Base-by-base conservation (phyloP, 2,888 invertebrate genomes). In the Merodon equestris region DNA sequence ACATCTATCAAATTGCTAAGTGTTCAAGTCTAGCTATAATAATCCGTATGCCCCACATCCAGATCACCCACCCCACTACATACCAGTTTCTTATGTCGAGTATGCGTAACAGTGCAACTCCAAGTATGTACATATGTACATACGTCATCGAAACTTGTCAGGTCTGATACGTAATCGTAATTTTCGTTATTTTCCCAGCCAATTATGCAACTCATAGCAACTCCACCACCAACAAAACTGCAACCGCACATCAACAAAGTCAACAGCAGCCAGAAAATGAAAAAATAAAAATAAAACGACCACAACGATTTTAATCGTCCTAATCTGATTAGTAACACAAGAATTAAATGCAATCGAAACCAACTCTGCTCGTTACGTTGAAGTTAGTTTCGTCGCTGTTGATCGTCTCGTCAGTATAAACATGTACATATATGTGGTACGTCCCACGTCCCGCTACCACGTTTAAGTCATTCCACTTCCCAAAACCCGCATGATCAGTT, bases 311-410 rank as follows among this genome's bases (percentile, higher is more conserved):
- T 77, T 47, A 77, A 72, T 72, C 67, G 48, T 61, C 57, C 61
- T 72, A 72, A 77, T 72, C 72, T 61, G 61, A 67, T 77, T 48
- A 66, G 72, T 36, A 68, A 56, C 42, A 19, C 47, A 51, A 61
- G 51, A 77, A 77, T 77, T 57, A 42, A 57, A 47, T 66, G 60
- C 40, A 66, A 66, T 61, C 47, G 66, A 60, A 71, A 18, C 34
- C 44, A 34, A 40, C 9, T 54, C 36, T 18, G 18, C 17, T 67
- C 15, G 42, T 60, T 18, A 48, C 54, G 40, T 48, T 38, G 19
- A 38, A 57, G 50, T 15, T 27, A 36, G 45, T 53, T 27, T 44
- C 13, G 58, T 19, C 54, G 45, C 57, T 27, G 51, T 19, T 12
- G 19, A 45, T 63, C 15, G 51, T 17, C 14, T 51, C 34, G 72